Evolutionary conservation across 2,797 vertebrate species (phyloP).

Genomic region (Xenentodon cancila): DNA sequence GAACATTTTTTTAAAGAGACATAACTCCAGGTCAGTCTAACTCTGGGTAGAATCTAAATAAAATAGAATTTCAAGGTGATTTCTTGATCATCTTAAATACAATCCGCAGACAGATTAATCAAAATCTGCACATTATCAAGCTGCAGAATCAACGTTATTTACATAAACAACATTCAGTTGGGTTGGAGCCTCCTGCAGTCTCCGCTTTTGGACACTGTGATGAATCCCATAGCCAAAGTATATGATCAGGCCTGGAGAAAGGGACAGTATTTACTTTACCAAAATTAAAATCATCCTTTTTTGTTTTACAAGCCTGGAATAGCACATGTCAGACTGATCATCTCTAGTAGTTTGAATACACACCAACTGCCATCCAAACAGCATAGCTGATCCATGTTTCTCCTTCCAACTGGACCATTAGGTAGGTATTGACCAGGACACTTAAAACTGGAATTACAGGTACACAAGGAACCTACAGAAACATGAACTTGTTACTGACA

Average conservation of each 20-base stretch:
- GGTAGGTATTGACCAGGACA: constrained; percentile 66
- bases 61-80: constrained; percentile 19
- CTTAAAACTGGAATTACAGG: constrained; percentile 57
- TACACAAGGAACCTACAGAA: constrained; percentile 42
- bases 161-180: not conserved
- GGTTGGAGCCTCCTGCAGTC: constrained; percentile 10
- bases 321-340: too few species aligned
- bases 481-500: not conserved
- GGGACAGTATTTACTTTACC: not conserved
- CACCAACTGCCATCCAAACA: constrained; percentile 53
- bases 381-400: constrained; percentile 72
- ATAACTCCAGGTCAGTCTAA: not conserved
- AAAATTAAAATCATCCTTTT: too few species aligned
- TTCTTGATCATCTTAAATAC: constrained; percentile 14
- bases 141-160: constrained; percentile 3
- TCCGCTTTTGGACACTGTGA: constrained; percentile 75
- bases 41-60: not conserved
- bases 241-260: constrained; percentile 76
- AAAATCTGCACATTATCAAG: constrained; percentile 10
- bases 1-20: not conserved
- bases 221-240: constrained; percentile 83
- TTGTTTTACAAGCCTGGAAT: too few species aligned
- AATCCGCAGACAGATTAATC: not conserved
- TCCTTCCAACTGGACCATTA: constrained; percentile 65
- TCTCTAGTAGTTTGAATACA: not conserved